Evolutionary conservation across 2,888 invertebrate genomes (phyloP).

Genomic region (Drosophila macrothrix): DNA sequence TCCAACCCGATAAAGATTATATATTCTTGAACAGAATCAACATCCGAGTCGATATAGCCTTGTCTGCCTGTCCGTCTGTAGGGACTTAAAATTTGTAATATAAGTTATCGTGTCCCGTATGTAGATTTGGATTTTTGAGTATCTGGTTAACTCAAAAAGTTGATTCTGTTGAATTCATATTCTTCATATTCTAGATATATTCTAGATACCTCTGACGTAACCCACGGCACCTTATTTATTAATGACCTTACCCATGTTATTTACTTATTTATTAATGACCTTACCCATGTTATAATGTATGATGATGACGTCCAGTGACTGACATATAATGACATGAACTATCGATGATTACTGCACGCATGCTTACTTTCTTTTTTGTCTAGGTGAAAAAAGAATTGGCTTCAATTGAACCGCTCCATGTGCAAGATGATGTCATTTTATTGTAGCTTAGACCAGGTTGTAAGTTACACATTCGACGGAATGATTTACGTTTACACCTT

Average conservation of each 20-base stretch:
- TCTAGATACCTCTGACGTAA: not conserved
- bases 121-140: too few species aligned
- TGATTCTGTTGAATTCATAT: too few species aligned
- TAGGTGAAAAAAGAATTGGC: not conserved
- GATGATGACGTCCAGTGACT: not conserved
- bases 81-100: too few species aligned
- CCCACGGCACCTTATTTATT: not conserved
- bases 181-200: not conserved
- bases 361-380: not conserved
- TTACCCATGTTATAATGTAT: not conserved
- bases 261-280: not conserved
- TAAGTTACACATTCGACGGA: not conserved
- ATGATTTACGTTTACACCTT: not conserved
- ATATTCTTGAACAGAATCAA: too few species aligned
- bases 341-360: not conserved
- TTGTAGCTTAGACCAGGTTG: not conserved
- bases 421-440: not conserved
- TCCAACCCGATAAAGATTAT: too few species aligned
- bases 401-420: not conserved
- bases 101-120: too few species aligned
- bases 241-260: not conserved
- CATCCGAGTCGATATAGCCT: too few species aligned
- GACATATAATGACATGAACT: not conserved
- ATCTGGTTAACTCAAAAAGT: not conserved
- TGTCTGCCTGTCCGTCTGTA: too few species aligned